Percentiles rank a stretch among this genome's conserved stretches.
These are phyloP conservation scores for Argynnis bischoffii DNA, from an alignment of 2,888 invertebrate species.

Conservation along the genomic window DNA sequence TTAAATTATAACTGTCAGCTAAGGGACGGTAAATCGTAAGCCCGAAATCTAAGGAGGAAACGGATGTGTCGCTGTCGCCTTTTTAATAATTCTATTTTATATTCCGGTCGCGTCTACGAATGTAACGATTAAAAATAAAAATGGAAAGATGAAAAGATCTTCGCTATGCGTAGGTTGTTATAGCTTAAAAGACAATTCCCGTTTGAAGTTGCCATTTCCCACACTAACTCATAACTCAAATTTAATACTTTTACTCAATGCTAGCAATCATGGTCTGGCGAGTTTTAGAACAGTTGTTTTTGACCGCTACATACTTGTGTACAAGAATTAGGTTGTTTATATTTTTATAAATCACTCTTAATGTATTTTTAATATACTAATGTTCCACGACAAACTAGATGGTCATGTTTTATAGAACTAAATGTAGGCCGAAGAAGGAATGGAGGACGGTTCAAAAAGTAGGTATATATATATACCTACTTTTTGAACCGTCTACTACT, in stretches of 20 bases:
- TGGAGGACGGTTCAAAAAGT: too few relatives aligned
- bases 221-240: slow-evolving; percentile 43
- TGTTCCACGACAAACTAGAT: too few relatives aligned
- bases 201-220: slow-evolving; percentile 60
- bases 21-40: slow-evolving; percentile 25
- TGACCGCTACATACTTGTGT: slow-evolving; percentile 8
- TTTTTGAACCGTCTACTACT: too few relatives aligned
- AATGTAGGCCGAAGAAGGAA: too few relatives aligned
- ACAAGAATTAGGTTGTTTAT: too few relatives aligned
- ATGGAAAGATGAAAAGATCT: slow-evolving; percentile 74
- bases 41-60: slow-evolving; percentile 65
- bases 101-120: slow-evolving; percentile 61
- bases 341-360: too few relatives aligned
- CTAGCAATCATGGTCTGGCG: background rate
- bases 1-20: slow-evolving; percentile 9
- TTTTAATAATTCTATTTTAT: slow-evolving; percentile 76
- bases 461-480: too few relatives aligned
- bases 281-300: slow-evolving; percentile 17
- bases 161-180: slow-evolving; percentile 52
- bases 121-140: slow-evolving; percentile 71
- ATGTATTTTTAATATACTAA: too few relatives aligned
- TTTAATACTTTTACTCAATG: slow-evolving; percentile 33
- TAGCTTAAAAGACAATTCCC: slow-evolving; percentile 53
- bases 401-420: too few relatives aligned
- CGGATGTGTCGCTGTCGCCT: slow-evolving; percentile 74